A percentile compares a stretch with the other conserved stretches of the same genome.
Conservation (phyloP, 2,113 vertebrate species). For the Uria lomvia region DNA sequence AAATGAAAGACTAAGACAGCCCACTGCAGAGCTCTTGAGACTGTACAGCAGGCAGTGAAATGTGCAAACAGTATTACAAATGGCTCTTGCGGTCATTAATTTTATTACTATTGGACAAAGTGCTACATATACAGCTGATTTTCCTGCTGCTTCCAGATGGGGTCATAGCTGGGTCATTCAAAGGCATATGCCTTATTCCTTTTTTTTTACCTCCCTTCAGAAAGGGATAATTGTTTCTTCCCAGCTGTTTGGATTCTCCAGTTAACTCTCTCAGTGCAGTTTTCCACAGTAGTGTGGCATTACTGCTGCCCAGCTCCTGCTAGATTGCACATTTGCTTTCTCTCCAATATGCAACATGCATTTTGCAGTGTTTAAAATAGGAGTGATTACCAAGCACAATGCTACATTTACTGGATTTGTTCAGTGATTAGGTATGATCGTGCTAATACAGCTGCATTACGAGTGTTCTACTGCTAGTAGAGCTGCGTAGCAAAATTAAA, state of each 20-base stretch:
- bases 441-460: background rate
- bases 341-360: accelerated
- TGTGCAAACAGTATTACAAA: background rate
- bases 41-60: background rate
- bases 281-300: background rate
- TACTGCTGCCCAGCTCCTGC: background rate
- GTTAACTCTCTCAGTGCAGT: background rate
- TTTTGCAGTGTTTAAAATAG: background rate
- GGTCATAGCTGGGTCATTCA: slow-evolving; percentile 10
- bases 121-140: background rate
- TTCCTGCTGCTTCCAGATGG: slow-evolving; percentile 9
- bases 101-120: background rate
- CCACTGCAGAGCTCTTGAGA: background rate
- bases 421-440: background rate
- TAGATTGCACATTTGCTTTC: background rate
- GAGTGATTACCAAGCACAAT: accelerated
- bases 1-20: background rate
- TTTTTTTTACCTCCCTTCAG: background rate
- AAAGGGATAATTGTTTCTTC: background rate
- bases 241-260: background rate
- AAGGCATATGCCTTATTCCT: background rate
- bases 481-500: background rate
- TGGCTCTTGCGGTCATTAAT: background rate
- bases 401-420: background rate
- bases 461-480: background rate